These are phyloP conservation scores for Eretmocerus hayati DNA, from an alignment of 2,888 invertebrate species.

Conservation along the genomic window DNA sequence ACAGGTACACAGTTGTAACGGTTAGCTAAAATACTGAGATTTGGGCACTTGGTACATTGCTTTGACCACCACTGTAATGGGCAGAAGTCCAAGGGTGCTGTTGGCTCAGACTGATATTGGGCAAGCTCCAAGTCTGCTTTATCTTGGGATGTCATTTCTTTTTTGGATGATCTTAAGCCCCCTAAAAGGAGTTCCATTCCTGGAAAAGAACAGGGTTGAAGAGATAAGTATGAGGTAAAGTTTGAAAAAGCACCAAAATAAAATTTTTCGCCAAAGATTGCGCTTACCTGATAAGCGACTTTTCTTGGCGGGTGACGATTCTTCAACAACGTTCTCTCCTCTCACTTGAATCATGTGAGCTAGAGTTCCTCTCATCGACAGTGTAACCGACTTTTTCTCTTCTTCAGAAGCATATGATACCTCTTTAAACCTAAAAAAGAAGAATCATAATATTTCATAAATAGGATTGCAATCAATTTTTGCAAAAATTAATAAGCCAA, in stretches of 20 bases:
- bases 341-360: slow-evolving; percentile 39
- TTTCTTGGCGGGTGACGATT: slow-evolving; percentile 38
- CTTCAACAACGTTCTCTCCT: slow-evolving; percentile 34
- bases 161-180: slow-evolving; percentile 36
- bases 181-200: slow-evolving; percentile 48
- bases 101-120: slow-evolving; percentile 47
- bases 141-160: slow-evolving; percentile 44
- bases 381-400: slow-evolving; percentile 41
- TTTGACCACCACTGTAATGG: slow-evolving; percentile 49
- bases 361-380: slow-evolving; percentile 44
- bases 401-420: slow-evolving; percentile 47
- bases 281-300: slow-evolving; percentile 41
- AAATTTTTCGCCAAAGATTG: too few species aligned
- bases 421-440: slow-evolving; percentile 43
- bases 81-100: slow-evolving; percentile 46
- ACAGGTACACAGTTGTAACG: slow-evolving; percentile 48
- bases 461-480: too few species aligned
- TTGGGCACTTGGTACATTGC: slow-evolving; percentile 44
- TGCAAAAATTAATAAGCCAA: too few species aligned
- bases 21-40: slow-evolving; percentile 43
- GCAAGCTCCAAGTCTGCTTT: slow-evolving; percentile 47
- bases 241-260: too few species aligned
- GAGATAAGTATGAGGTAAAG: too few species aligned
- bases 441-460: too few species aligned
- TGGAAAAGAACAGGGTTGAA: slow-evolving; percentile 23